Base-by-base conservation (phyloP, 2,113 vertebrate species). In the Oceanodroma tethys region DNA sequence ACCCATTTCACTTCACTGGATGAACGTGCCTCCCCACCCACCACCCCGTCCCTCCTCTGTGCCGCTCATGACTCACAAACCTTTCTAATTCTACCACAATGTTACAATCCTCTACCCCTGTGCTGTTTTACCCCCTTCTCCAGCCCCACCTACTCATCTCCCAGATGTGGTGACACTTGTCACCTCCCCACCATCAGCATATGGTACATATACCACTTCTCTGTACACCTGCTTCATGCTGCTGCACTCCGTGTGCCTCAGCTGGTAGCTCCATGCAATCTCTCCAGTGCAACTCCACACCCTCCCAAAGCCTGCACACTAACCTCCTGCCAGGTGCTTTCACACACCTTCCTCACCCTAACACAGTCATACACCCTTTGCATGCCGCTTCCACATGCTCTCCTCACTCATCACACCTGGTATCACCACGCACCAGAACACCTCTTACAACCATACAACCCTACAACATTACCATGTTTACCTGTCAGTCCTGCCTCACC, bases 341-440 rank as follows among this genome's bases (percentile, higher is more conserved):
- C 43, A 19, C 42, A 36, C 22, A 27, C 30, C 18, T 38, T 50
- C 47, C 48, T 63, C 62, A n/a, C 27, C 38, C 40, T 5, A 53
- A 40, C 11, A 16, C 21, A 14, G 23, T 8, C 50, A 30, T 3
- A 65, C 10, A 9, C 14, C 27, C 9, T 52, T 68, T 4, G 10
- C 50, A 23, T 0, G 10, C 34, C 0, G 0, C n/a, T 63, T 78
- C 27, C 26, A 43, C 2, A 4, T 0, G 3, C 17, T 58, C 23
- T 86, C 45, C 8, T 81, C n/a, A 5, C n/a, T 66, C 58, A 43
- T 13, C 40, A 19, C 13, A 79, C 55, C 42, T 40, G 14, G 5
- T 30, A 29, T 25, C 25, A 38, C 42, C 62, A 72, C 2, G 1
- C 42, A 76, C 32, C 45, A 65, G 22, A 56, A 8, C 13, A 26